Conservation (phyloP, 2,888 invertebrate genomes). For the Ischnus inquisitorius region DNA sequence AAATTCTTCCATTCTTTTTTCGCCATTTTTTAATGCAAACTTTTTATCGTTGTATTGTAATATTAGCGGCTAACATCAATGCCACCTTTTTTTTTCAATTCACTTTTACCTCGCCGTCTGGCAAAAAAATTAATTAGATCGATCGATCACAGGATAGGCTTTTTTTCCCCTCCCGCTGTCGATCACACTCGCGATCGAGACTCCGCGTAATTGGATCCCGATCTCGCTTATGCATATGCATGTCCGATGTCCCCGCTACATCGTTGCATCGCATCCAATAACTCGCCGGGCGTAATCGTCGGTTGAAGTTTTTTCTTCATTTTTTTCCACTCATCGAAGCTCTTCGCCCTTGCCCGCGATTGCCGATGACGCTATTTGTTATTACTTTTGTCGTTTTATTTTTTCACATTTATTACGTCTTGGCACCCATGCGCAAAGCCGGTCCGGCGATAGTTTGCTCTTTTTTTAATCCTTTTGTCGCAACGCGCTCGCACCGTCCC, state of each 20-base stretch:
- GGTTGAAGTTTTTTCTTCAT: slow-evolving; percentile 38
- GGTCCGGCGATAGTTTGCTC: slow-evolving; percentile 20
- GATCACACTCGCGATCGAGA: slow-evolving; percentile 45
- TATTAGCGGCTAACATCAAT: slow-evolving; percentile 21
- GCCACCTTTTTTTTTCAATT: slow-evolving; percentile 13
- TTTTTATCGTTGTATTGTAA: neutral
- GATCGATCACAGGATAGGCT: slow-evolving; percentile 38
- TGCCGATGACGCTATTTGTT: slow-evolving; percentile 31
- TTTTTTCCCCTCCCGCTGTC: slow-evolving; percentile 27
- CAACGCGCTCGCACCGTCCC: slow-evolving; percentile 37
- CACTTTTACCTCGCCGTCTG: neutral
- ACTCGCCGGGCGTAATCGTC: slow-evolving; percentile 52
- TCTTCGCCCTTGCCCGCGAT: neutral
- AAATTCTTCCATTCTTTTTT: neutral
- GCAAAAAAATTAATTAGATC: slow-evolving; percentile 47
- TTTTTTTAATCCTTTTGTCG: slow-evolving; percentile 16
- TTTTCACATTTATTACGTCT: slow-evolving; percentile 31
- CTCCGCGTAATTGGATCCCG: slow-evolving; percentile 61
- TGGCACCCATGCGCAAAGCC: slow-evolving; percentile 40
- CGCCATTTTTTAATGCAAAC: neutral
- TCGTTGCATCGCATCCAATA: slow-evolving; percentile 52
- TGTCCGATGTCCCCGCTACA: slow-evolving; percentile 37
- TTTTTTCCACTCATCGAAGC: slow-evolving; percentile 4
- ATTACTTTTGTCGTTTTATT: slow-evolving; percentile 42
- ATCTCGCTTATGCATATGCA: slow-evolving; percentile 67